Evolutionary conservation across 2,888 invertebrate genomes (phyloP), one percentile per base, ranked within the genome.

Genomic region (Andricus quercusramuli): DNA sequence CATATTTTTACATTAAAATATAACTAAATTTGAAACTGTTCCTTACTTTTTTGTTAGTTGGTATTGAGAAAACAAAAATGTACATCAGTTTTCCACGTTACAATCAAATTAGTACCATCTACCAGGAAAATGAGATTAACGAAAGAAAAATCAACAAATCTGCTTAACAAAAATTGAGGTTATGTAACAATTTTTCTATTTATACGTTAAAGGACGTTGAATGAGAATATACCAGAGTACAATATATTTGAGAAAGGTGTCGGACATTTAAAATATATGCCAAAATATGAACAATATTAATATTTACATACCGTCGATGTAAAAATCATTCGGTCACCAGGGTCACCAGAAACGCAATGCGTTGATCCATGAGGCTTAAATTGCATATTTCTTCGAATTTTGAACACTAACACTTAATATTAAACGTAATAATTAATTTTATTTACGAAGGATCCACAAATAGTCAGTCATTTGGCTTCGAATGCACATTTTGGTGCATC

Each of bases 401-500:
- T 59, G 51, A 32, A 15, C 15, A 56, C 37, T 56, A 20, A 11
- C n/a, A 25, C 25, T 20, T n/a, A n/a, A 74, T 22, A 29, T 17
- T 29, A 29, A 17, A 9, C 17, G 6, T 56, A n/a, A 74, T 20
- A 56, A 15, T n/a, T 5, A 4, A 32, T 20, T 51, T 32, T 37
- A 74, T 51, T 74, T 32, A 2, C n/a, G 11, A 51, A 56, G 32
- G 51, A n/a, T 56, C 13, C n/a, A 74, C 11, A 74, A 74, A 56
- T 56, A 22, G 37, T 74, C 2, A 29, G n/a, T 74, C 51, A 56
- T 13, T 74, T 56, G n/a, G 13, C 2, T 32, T n/a, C 2, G 56
- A 37, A 37, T 56, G 51, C 56, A 74, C 70, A 74, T 59, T 74
- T 59, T 74, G 25, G 41, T 68, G 68, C 59, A 64, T 17, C 13